Base-by-base conservation (phyloP, 2,888 invertebrate species). In the Rhogogaster chlorosoma region DNA sequence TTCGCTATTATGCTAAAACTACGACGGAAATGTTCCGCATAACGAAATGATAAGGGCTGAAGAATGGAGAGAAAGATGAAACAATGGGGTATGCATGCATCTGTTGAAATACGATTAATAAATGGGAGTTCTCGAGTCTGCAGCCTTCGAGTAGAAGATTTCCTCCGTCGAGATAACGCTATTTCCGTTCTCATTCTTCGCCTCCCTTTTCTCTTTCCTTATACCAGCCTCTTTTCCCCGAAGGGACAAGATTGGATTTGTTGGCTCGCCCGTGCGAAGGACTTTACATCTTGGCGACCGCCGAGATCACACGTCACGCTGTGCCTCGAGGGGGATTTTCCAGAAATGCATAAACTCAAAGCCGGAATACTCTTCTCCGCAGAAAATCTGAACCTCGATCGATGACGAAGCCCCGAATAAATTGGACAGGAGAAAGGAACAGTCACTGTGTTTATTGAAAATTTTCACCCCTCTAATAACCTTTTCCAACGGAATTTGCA, bases 211-310 rank as follows among this genome's bases (percentile, higher is more conserved):
- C 75, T 61, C 80, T 86, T 75, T 57, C 3, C 70, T 67, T 42
- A 53, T 45, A 32, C 45, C 18, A 38, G 57, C 83, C 86, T 84
- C 85, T 84, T 57, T 49, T 84, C 84, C 85, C 85, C 83, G 71
- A 83, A 82, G 57, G 87, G 87, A 87, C 86, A 84, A 87, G 89
- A 90, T 91, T 88, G 88, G 88, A 91, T 91, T 91, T 91, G 90
- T 89, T 89, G 89, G 88, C 88, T 89, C 85, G 86, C 18, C 85
- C 88, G 87, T 87, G 87, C 87, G 86, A 26, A 83, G 77, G 61
- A 71, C 82, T 82, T 85, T 80, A 71, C 84, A 85, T 85, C 84
- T 70, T 77, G 61, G 73, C 84, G 85, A 83, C 84, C 82, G 32
- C 71, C 75, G 57, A n/a, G 83, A 61, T 75, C 85, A 73, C 84